Conservation (phyloP, 64 coral and sea anemone genomes). For the Porites australiensis region DNA sequence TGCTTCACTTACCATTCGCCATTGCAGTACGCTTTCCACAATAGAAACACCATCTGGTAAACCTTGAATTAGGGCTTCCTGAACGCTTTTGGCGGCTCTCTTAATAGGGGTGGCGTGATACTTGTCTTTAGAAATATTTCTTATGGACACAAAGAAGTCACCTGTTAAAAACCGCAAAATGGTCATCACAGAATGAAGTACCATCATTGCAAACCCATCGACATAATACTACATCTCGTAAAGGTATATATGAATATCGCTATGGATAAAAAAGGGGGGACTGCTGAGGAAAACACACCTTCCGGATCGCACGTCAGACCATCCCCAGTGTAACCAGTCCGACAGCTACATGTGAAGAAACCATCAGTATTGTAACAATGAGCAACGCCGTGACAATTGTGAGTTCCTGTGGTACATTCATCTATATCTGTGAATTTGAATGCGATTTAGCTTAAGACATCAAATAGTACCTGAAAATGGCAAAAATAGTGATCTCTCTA, state of each 20-base stretch:
- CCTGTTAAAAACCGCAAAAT: not conserved
- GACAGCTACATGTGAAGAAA: not conserved
- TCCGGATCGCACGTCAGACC: not conserved
- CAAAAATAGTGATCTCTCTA: no score
- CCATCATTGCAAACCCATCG: no score
- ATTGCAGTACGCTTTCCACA: slow-evolving; percentile 1
- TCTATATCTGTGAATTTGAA: no score
- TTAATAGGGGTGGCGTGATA: slow-evolving; percentile 1
- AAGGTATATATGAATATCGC: no score
- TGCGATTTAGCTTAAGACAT: no score
- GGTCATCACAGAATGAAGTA: no score
- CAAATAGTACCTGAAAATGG: no score
- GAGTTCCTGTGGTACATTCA: not conserved
- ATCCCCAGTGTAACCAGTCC: not conserved
- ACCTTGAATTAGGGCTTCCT: not conserved
- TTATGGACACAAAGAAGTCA: slow-evolving; percentile 3
- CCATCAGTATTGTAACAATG: not conserved
- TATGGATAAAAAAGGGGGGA: no score
- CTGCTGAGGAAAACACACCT: not conserved
- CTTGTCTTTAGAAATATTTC: slow-evolving; percentile 15
- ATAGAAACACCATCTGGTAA: not conserved
- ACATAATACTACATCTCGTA: no score
- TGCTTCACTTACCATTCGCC: slow-evolving; percentile 9
- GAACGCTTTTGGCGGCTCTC: not conserved
- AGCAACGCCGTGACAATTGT: slow-evolving; percentile 6